Percentiles rank a stretch among this genome's conserved stretches.
These are phyloP conservation scores for Athene noctua DNA, from an alignment of 2,113 vertebrate species.

Conservation along the genomic window DNA sequence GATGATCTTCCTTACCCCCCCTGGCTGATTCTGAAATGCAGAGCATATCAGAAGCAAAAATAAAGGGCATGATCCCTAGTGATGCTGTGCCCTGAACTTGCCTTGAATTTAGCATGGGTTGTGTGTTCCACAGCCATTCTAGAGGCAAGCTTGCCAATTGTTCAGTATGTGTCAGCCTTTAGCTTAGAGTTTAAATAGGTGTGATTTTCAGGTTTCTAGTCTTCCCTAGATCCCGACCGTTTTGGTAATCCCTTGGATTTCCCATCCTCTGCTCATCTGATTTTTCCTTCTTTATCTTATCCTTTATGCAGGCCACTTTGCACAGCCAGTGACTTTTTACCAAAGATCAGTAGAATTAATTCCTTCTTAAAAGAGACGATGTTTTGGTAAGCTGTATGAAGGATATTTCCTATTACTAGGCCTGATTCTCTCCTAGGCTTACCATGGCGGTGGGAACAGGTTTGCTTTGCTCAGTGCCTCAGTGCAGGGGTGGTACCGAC, in stretches of 20 bases:
- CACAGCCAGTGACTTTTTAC: not conserved
- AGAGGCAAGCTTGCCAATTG: not conserved
- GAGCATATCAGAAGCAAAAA: not conserved
- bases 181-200: not conserved
- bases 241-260: not conserved
- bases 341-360: not conserved
- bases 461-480: not conserved
- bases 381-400: not conserved
- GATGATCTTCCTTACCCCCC: not conserved
- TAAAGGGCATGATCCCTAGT: not conserved
- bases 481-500: no score
- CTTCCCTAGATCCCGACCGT: not conserved
- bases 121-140: not conserved
- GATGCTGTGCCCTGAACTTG: not conserved
- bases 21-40: not conserved
- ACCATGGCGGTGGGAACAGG: not conserved
- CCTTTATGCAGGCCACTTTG: not conserved
- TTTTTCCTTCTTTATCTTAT: not conserved
- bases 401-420: not conserved
- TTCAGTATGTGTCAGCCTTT: not conserved
- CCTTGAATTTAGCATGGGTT: not conserved
- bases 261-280: not conserved
- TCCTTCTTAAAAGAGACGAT: not conserved
- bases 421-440: not conserved
- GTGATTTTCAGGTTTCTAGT: not conserved